Percentiles rank a stretch among this genome's conserved stretches.
These are phyloP conservation scores for Diabrotica virgifera DNA, from an alignment of 1,140 invertebrate genomes.

Conservation along the genomic window DNA sequence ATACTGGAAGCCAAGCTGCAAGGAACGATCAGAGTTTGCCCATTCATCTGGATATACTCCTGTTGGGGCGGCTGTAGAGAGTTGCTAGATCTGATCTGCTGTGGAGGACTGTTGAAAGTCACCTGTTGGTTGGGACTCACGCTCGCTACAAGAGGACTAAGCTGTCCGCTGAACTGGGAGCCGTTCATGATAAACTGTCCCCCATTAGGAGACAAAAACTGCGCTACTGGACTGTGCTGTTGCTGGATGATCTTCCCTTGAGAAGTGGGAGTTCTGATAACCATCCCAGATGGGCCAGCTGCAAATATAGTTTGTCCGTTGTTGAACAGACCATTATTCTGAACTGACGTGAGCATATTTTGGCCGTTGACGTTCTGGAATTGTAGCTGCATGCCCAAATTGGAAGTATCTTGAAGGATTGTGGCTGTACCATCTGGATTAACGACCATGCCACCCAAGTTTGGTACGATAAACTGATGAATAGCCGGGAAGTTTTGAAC, in stretches of 20 bases:
- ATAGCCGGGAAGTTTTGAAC: conserved; percentile 76
- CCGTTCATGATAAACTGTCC: conserved; percentile 71
- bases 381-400: conserved; percentile 70
- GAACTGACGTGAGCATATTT: conserved; percentile 71
- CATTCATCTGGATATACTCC: conserved; percentile 65
- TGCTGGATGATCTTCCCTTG: conserved; percentile 73
- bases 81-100: conserved; percentile 55
- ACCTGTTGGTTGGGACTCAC: conserved; percentile 67
- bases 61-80: conserved; percentile 55
- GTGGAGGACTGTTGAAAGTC: conserved; percentile 58
- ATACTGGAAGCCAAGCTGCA: conserved; percentile 64
- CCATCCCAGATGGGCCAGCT: conserved; percentile 70
- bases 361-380: conserved; percentile 77
- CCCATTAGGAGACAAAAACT: conserved; percentile 71
- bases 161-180: conserved; percentile 70
- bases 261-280: conserved; percentile 68
- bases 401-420: conserved; percentile 68
- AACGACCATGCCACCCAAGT: conserved; percentile 58
- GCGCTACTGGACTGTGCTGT: conserved; percentile 64
- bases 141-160: conserved; percentile 73
- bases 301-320: conserved; percentile 63
- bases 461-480: conserved; percentile 79
- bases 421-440: conserved; percentile 57
- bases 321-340: conserved; percentile 59
- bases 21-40: conserved; percentile 72